Percentiles rank a stretch among this genome's conserved stretches.
Conservation (phyloP, 2,113 vertebrate species). For the Psittacula cyanocephala region DNA sequence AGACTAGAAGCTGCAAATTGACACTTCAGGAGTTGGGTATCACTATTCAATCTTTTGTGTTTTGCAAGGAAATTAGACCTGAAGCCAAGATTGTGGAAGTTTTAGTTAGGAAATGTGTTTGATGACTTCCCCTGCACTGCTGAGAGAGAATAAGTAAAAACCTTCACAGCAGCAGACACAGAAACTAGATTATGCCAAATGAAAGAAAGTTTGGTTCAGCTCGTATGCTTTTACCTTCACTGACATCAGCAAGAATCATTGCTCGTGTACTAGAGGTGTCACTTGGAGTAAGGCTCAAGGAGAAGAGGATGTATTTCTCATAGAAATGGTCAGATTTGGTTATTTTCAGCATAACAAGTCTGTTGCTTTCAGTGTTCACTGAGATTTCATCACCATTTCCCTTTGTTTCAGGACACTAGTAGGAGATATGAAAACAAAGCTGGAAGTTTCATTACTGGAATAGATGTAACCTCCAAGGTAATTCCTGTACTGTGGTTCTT, state of each 20-base stretch:
- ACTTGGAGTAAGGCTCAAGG: not conserved
- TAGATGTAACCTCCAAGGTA: conserved; percentile 98
- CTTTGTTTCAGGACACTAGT: conserved; percentile 85
- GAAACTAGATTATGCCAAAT: not conserved
- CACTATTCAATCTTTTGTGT: not conserved
- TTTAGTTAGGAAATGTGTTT: not conserved
- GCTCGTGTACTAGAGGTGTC: not conserved
- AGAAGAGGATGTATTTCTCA: not conserved
- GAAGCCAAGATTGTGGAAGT: not conserved
- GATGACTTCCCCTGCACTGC: not conserved
- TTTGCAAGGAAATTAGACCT: not conserved
- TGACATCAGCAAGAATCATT: not conserved
- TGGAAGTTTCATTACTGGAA: conserved; percentile 96
- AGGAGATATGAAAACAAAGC: conserved; percentile 96
- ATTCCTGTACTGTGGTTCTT: not conserved
- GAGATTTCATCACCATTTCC: not conserved
- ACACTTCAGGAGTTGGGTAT: not conserved
- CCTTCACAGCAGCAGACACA: not conserved
- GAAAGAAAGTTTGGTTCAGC: not conserved
- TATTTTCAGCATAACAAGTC: not conserved
- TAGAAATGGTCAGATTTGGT: not conserved
- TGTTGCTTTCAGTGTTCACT: not conserved
- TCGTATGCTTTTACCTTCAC: not conserved
- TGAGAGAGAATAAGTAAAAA: not conserved
- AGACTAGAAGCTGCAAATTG: not conserved